Percentiles rank a stretch among this genome's conserved stretches.
phyloP scores from a whole-genome alignment of 1,140 invertebrate genomes.

The Ceratoteleas bidentatus region DNA sequence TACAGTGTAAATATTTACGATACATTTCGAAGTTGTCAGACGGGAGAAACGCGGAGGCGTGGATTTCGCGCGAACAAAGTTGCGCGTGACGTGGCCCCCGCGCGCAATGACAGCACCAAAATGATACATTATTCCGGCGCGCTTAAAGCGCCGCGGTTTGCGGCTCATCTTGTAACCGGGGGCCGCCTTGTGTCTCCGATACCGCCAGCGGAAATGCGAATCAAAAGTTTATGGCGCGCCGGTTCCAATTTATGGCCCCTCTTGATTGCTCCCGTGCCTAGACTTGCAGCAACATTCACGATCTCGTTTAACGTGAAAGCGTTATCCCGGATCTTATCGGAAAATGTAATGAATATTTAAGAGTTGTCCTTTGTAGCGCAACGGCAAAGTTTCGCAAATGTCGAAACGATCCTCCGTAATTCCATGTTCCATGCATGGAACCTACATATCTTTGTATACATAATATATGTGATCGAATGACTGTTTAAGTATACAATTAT shows the following conservation, averaged over 20 bases:
- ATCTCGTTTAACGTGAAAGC: too few relatives aligned
- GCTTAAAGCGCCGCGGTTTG: slow-evolving; percentile 14
- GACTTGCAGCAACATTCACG: too few relatives aligned
- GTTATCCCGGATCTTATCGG: too few relatives aligned
- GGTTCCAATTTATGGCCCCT: not conserved
- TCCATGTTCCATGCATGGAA: too few relatives aligned
- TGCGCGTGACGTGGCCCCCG: slow-evolving; percentile 11
- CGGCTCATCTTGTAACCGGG: slow-evolving; percentile 17
- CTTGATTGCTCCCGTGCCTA: not conserved
- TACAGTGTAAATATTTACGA: slow-evolving; percentile 54
- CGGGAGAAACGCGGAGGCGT: not conserved
- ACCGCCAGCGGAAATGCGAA: slow-evolving; percentile 3
- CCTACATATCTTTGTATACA: too few relatives aligned
- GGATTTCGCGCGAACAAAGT: slow-evolving; percentile 24
- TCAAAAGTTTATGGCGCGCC: not conserved
- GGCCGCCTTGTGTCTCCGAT: slow-evolving; percentile 5
- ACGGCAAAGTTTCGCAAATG: too few relatives aligned
- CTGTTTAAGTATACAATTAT: too few relatives aligned
- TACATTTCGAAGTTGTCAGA: slow-evolving; percentile 35
- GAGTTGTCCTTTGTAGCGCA: too few relatives aligned
- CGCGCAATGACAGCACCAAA: slow-evolving; percentile 14
- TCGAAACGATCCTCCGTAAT: too few relatives aligned
- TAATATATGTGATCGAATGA: too few relatives aligned
- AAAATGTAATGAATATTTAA: too few relatives aligned
- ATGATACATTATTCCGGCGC: slow-evolving; percentile 18